phyloP scores from a whole-genome alignment of 2,888 invertebrate species.

The Lobophora halterata region DNA sequence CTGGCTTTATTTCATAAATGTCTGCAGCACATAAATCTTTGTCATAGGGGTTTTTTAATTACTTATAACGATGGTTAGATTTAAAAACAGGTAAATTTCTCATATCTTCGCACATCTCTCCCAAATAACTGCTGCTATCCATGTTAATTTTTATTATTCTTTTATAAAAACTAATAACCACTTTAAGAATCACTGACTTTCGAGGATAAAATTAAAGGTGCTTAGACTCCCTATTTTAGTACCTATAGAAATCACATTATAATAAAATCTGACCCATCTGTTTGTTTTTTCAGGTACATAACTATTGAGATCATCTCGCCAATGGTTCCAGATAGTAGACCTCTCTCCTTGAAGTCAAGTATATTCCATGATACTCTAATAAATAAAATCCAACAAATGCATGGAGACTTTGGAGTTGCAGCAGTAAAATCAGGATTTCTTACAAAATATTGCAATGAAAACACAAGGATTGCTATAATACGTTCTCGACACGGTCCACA shows the following conservation, averaged over 20 bases:
- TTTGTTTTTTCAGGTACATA: constrained; percentile 85
- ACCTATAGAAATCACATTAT: too few relatives aligned
- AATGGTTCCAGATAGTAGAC: constrained; percentile 68
- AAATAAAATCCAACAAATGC: constrained; percentile 83
- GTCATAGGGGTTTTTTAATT: too few relatives aligned
- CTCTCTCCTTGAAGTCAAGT: constrained; percentile 72
- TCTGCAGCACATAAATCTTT: too few relatives aligned
- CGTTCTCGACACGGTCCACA: constrained; percentile 88
- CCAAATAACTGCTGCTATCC: too few relatives aligned
- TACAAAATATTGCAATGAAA: constrained; percentile 89
- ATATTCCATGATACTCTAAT: constrained; percentile 81
- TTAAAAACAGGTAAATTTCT: constrained; percentile 83
- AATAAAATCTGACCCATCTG: too few relatives aligned
- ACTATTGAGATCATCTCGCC: constrained; percentile 83
- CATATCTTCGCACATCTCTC: too few relatives aligned
- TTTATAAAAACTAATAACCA: too few relatives aligned
- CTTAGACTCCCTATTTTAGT: too few relatives aligned
- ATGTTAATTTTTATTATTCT: too few relatives aligned
- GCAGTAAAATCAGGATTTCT: constrained; percentile 85
- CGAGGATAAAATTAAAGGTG: too few relatives aligned
- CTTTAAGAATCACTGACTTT: too few relatives aligned
- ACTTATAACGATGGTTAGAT: constrained; percentile 79
- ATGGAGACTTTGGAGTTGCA: constrained; percentile 89
- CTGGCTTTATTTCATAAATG: too few relatives aligned
- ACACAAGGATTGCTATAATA: constrained; percentile 87